Conservation (phyloP, 2,888 invertebrate genomes). For the Hirudinaria manillensis region DNA sequence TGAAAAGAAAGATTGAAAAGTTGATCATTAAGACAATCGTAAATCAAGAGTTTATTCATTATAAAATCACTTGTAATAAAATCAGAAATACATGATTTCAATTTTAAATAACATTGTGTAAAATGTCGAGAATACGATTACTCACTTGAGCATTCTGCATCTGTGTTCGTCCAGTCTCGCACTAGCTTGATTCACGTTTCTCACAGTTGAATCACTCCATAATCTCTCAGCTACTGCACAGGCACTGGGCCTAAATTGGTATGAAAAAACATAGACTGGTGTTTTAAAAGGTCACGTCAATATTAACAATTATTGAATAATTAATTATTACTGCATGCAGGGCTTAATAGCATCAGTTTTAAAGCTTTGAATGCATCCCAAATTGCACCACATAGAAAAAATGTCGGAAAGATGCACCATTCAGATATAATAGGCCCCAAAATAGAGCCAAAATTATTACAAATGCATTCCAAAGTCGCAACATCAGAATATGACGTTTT, state of each 20-base stretch:
- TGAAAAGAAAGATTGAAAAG: slow-evolving; percentile 38
- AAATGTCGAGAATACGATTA: not conserved
- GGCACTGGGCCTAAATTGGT: slow-evolving; percentile 68
- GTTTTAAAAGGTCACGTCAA: not conserved
- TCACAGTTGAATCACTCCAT: slow-evolving; percentile 60
- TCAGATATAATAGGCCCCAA: not conserved
- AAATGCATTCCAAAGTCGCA: too few species aligned
- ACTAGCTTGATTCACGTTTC: slow-evolving; percentile 56
- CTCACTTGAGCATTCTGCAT: slow-evolving; percentile 63
- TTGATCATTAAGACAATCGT: too few species aligned
- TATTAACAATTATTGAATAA: not conserved
- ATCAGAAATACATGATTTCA: too few species aligned
- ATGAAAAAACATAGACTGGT: not conserved
- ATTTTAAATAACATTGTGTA: too few species aligned
- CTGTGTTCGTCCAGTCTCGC: slow-evolving; percentile 67
- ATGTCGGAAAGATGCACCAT: not conserved
- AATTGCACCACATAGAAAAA: not conserved
- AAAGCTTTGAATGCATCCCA: not conserved
- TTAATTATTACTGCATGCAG: too few species aligned
- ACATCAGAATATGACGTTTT: too few species aligned
- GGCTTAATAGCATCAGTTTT: not conserved
- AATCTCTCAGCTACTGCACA: slow-evolving; percentile 78
- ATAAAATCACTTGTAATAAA: too few species aligned
- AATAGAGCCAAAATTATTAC: not conserved
- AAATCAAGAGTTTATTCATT: too few species aligned